These are phyloP conservation scores for Malurus melanocephalus DNA, from an alignment of 2,113 vertebrate species.

Conservation along the genomic window DNA sequence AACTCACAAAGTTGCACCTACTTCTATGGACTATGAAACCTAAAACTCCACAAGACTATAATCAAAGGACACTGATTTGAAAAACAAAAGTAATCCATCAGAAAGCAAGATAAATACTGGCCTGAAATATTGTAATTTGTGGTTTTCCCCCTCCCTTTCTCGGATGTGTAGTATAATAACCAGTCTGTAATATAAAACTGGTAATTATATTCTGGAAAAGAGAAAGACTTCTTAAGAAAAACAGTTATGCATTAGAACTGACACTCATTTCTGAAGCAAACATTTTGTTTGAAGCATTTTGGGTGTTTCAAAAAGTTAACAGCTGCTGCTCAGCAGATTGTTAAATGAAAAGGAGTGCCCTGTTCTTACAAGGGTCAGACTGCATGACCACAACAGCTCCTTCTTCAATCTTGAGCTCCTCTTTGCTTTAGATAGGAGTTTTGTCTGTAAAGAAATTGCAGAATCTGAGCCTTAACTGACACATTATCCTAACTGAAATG, in stretches of 20 bases:
- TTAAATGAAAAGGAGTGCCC: conserved; percentile 39
- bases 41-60: conserved; percentile 26
- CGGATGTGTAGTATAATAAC: not conserved
- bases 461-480: not conserved
- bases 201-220: conserved; percentile 19
- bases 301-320: conserved; percentile 51
- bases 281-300: conserved; percentile 4
- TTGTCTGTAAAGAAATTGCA: not conserved
- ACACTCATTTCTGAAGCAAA: not conserved
- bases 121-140: conserved; percentile 16
- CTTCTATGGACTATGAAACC: conserved; percentile 2
- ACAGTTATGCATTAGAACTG: conserved; percentile 11
- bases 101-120: conserved; percentile 45
- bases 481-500: not conserved
- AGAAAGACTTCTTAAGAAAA: conserved; percentile 7
- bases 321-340: conserved; percentile 57
- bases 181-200: not conserved
- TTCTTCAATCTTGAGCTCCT: not conserved
- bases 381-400: not conserved
- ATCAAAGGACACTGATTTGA: conserved; percentile 50
- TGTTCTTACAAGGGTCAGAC: conserved; percentile 6
- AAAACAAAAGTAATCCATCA: conserved; percentile 60
- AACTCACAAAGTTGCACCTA: conserved; percentile 34
- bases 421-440: not conserved
- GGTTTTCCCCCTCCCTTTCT: conserved; percentile 10